A percentile compares a stretch with the other conserved stretches of the same genome.
Conservation (phyloP, 2,888 invertebrate species). For the Aporophyla lueneburgensis region DNA sequence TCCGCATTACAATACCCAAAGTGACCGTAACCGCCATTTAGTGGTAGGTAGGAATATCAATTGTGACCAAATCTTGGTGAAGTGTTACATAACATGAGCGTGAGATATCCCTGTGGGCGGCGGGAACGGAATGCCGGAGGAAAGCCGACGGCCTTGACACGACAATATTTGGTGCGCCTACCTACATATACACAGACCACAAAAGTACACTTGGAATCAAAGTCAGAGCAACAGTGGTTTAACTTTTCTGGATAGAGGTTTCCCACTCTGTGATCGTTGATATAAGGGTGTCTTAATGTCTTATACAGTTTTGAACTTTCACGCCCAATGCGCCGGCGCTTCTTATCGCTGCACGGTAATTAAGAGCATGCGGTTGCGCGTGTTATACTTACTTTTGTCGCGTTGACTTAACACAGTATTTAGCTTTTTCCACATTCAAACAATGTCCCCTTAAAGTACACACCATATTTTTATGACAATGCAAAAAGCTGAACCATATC, state of each 20-base stretch:
- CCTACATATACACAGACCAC: conserved; percentile 78
- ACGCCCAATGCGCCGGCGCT: conserved; percentile 84
- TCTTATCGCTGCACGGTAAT: conserved; percentile 81
- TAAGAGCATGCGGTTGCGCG: conserved; percentile 77
- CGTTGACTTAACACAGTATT: conserved; percentile 33
- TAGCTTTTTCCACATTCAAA: conserved; percentile 2
- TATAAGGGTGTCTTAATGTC: conserved; percentile 75
- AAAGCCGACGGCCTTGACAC: conserved; percentile 90
- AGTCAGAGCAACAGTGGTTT: conserved; percentile 65
- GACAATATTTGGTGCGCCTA: conserved; percentile 87
- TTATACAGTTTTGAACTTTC: conserved; percentile 82
- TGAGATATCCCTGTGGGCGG: conserved; percentile 90
- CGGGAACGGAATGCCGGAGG: conserved; percentile 88
- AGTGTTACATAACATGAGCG: conserved; percentile 87
- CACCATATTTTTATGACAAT: conserved; percentile 51
- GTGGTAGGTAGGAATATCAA: conserved; percentile 73
- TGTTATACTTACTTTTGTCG: conserved; percentile 70
- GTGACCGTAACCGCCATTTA: conserved; percentile 58
- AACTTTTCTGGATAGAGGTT: conserved; percentile 49
- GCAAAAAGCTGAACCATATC: conserved; percentile 55
- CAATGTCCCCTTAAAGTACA: conserved; percentile 8
- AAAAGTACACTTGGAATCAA: conserved; percentile 54
- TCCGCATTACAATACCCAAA: conserved; percentile 37
- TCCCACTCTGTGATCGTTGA: conserved; percentile 76
- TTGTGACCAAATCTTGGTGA: conserved; percentile 83